phyloP scores from a whole-genome alignment of 2,113 vertebrate genomes.

The human (Homo sapiens) region GRCh38 chr5:57402501-57403000 shows the following conservation, averaged over 20 bases:
- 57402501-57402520: background rate
- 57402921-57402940: slow-evolving; percentile 30
- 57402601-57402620: background rate
- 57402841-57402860: background rate
- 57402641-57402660: slow-evolving; percentile 3
- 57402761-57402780: slow-evolving; percentile 55
- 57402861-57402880: slow-evolving; percentile 22
- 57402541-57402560: background rate
- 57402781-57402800: slow-evolving; percentile 6
- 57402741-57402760: slow-evolving; percentile 35
- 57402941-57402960: background rate
- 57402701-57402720: background rate
- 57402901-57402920: slow-evolving; percentile 10
- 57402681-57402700: background rate
- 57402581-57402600: background rate
- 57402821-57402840: background rate
- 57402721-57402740: background rate
- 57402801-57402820: slow-evolving; percentile 29
- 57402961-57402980: background rate
- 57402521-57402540: background rate
- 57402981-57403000: background rate
- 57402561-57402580: slow-evolving; percentile 17
- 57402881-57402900: slow-evolving; percentile 41
- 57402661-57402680: background rate
- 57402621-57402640: background rate